phyloP scores from a whole-genome alignment of 2,888 invertebrate species.

The Nasonia oneida region DNA sequence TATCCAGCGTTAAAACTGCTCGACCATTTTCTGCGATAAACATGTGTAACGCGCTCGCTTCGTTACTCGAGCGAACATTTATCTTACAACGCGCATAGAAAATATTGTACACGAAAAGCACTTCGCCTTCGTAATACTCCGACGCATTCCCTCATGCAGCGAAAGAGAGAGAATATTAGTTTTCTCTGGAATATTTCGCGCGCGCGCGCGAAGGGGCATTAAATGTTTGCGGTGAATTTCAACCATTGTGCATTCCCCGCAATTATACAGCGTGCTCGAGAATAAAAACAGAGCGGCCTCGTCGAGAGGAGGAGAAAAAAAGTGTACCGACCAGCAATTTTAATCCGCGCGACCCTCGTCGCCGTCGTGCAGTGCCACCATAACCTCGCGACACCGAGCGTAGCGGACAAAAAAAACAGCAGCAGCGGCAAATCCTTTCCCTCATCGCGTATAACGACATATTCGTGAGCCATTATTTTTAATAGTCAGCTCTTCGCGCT shows the following conservation, averaged over 20 bases:
- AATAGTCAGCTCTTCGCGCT: constrained; percentile 43
- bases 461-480: constrained; percentile 59
- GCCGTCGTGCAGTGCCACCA: not conserved
- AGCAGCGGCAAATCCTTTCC: not conserved
- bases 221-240: constrained; percentile 47
- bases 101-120: not conserved
- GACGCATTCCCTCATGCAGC: not conserved
- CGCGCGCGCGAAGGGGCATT: constrained; percentile 9
- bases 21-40: not conserved
- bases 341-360: constrained; percentile 1
- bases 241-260: constrained; percentile 49
- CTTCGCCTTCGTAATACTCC: not conserved
- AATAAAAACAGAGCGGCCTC: constrained; percentile 21
- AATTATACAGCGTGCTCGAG: constrained; percentile 29
- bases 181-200: constrained; percentile 25
- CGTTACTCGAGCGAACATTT: too few relatives aligned
- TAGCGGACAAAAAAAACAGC: constrained; percentile 28
- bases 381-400: constrained; percentile 16
- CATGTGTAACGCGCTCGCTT: constrained; percentile 8
- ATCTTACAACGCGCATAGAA: too few relatives aligned
- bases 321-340: not conserved
- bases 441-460: constrained; percentile 37
- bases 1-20: too few relatives aligned
- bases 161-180: not conserved
- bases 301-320: not conserved